Percentiles rank a stretch among this genome's conserved stretches.
These are phyloP conservation scores for Drosophila kanekoi DNA, from an alignment of 2,888 invertebrate species.

Conservation along the genomic window DNA sequence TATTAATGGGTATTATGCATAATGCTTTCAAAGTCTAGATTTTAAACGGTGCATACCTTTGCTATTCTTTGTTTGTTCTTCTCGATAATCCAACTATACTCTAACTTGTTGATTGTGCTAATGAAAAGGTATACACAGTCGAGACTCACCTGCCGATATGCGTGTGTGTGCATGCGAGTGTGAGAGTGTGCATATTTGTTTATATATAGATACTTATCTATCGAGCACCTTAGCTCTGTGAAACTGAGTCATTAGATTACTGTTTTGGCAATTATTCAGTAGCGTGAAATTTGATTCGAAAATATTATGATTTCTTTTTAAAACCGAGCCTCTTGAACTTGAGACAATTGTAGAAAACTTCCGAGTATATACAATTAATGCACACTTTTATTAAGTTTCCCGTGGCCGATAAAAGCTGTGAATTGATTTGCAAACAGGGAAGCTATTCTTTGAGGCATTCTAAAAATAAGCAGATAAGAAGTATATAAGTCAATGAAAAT, in stretches of 20 bases:
- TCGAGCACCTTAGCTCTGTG: constrained; percentile 11
- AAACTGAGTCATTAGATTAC: constrained; percentile 32
- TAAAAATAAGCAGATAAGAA: constrained; percentile 7
- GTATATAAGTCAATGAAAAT: neutral
- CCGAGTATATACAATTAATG: neutral
- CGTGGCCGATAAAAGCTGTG: neutral
- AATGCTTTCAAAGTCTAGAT: constrained; percentile 7
- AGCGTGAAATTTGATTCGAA: constrained; percentile 2
- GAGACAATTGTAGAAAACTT: constrained; percentile 3
- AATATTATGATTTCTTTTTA: neutral
- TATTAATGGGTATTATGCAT: constrained; percentile 14
- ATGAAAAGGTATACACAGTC: constrained; percentile 36
- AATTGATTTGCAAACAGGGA: neutral
- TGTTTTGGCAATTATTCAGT: neutral
- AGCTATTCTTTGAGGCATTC: neutral
- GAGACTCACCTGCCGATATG: constrained; percentile 27
- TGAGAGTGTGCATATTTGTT: constrained; percentile 5
- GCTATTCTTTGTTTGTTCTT: constrained; percentile 30
- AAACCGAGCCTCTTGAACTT: constrained; percentile 24
- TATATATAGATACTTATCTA: constrained; percentile 38
- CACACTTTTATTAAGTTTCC: neutral
- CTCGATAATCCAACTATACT: constrained; percentile 14
- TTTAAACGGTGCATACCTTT: constrained; percentile 35
- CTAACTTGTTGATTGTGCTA: constrained; percentile 43
- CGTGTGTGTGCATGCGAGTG: constrained; percentile 1